Base-by-base conservation (phyloP, 2,888 invertebrate genomes). In the Pristionchus fissidentatus region DNA sequence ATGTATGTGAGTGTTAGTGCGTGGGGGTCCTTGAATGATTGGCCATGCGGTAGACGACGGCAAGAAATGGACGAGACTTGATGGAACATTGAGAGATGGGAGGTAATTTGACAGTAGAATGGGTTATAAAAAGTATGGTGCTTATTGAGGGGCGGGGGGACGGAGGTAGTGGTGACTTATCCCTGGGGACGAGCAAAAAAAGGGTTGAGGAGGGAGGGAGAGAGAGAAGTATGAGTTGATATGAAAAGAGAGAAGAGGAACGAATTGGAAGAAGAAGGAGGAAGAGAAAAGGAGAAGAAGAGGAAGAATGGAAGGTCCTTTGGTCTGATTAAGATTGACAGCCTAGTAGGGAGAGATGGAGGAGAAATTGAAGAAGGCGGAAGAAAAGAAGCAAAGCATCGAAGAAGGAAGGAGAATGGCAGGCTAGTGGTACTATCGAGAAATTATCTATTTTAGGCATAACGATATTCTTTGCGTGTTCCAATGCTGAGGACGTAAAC, bases 191-290 rank as follows among this genome's bases (percentile, higher is more conserved):
- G 52, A 52, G 19, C 19, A 52, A 52, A 19, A 52, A 19, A n/a
- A n/a, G n/a, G n/a, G n/a, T n/a, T n/a, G n/a, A 77, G 32, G 10
- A 1, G 43, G 10, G 41, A 43, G 7, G n/a, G 19, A 41, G 26
- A 70, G 43, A 70, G 41, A 41, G 70, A 70, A 70, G 70, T 70
- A 70, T 70, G 70, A 70, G 70, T 70, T 70, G 41, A 70, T 70
- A 70, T 70, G 41, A 35, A 70, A 26, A 70, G 70, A 43, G 43
- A 77, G 77, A 77, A 77, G 52, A 62, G n/a, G 57, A 57, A 66
- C 32, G 62, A 62, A 32, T n/a, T n/a, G 62, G 38, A 41, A 41
- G 52, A 32, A 77, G 38, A n/a, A n/a, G 52, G 52, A 77, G 19
- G n/a, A 32, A 32, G 22, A 49, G 52, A 26, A 38, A 52, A 52